Base-by-base conservation (phyloP, 2,888 invertebrate genomes). In the Blomia tropicalis region DNA sequence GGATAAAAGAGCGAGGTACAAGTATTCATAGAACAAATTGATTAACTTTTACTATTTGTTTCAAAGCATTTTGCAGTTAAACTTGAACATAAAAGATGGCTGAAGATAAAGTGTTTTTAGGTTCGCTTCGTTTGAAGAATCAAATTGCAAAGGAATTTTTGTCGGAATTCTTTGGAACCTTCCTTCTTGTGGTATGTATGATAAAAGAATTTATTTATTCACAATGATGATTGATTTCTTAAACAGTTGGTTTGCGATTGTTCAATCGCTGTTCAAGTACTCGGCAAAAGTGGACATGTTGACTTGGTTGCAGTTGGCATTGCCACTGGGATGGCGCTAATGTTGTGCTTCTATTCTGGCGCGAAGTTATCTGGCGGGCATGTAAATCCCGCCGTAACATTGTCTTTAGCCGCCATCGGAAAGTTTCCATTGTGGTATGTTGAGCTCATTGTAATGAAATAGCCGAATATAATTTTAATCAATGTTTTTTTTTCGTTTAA, bases 201-300 rank as follows among this genome's bases (percentile, higher is more conserved):
- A 4, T 51, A 22, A 30, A 7, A 27, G 17, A 59, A 7, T 36
- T 58, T 14, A 3, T 19, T 23, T 19, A 44, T 7, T 1, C 32
- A 31, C n/a, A 58, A n/a, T 14, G 17, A 22, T n/a, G n/a, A 11
- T 27, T 47, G 56, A 23, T n/a, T 32, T 61, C 11, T 22, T 31
- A 14, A 19, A 17, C 29, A 61, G 61, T 27, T 61, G n/a, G 54
- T 61, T n/a, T 61, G 61, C 54, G 53, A 61, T 54, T 61, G 53
- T 41, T 53, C 61, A 1, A 61, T 61, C 5, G 61, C 61, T n/a
- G 56, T 41, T 1, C 61, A 61, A 56, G 41, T 61, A 1, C 23
- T 61, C 27, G 29, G 32, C 25, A 30, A 53, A n/a, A 5, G 29
- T 43, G 7, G 17, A 4, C 23, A 44, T n/a, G 19, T 56, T 19